Evolutionary conservation across 2,113 vertebrate species (phyloP).

Genomic region (Antechinus stuartii): DNA sequence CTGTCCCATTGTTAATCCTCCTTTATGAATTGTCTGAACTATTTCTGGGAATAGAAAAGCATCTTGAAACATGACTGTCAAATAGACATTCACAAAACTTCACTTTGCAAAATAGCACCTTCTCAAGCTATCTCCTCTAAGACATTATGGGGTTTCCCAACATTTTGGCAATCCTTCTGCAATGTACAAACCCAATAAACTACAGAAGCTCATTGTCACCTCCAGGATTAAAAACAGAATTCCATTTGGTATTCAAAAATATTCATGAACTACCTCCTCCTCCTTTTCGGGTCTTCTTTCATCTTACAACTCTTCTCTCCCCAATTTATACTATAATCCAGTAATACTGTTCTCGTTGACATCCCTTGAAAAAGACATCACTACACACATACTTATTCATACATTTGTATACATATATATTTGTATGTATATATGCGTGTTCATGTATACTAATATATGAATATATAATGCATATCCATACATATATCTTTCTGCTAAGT

Average conservation of each 20-base stretch:
- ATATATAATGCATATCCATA: neutral
- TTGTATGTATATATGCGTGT: neutral
- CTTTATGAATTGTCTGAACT: neutral
- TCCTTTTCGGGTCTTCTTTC: neutral
- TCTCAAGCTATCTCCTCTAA: neutral
- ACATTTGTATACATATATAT: neutral
- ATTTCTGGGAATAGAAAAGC: neutral
- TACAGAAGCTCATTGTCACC: neutral
- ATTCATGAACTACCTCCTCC: neutral
- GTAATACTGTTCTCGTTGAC: neutral
- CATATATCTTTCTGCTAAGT: neutral
- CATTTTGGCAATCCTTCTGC: neutral
- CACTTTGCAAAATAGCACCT: conserved; percentile 15
- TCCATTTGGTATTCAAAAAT: neutral
- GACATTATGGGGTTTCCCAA: conserved; percentile 23
- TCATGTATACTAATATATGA: neutral
- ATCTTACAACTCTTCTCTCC: neutral
- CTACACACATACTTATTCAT: no score
- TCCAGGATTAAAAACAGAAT: neutral
- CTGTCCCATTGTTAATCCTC: neutral
- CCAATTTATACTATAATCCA: neutral
- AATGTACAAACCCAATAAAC: neutral
- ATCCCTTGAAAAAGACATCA: neutral
- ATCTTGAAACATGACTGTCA: neutral
- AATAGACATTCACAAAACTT: neutral